Evolutionary conservation across 2,888 invertebrate species (phyloP).

Genomic region (Eupithecia centaureata): DNA sequence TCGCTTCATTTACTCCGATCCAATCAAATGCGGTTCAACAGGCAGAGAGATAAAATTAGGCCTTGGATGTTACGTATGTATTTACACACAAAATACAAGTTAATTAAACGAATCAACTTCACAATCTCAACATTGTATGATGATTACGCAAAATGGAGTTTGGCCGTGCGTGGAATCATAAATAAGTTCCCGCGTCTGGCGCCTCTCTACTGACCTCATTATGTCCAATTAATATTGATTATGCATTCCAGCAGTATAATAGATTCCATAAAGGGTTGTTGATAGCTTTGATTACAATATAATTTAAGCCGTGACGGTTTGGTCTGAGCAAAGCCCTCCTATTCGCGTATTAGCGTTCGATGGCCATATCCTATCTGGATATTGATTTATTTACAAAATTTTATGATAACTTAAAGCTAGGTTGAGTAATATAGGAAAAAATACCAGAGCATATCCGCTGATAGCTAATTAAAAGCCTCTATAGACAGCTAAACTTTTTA

Average conservation of each 20-base stretch:
- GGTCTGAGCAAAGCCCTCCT: background rate
- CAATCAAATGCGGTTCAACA: background rate
- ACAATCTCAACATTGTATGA: constrained; percentile 14
- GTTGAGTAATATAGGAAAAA: too few species aligned
- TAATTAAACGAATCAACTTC: constrained; percentile 7
- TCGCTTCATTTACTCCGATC: background rate
- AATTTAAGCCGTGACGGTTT: background rate
- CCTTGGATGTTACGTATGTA: constrained; percentile 3
- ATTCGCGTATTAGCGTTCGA: too few species aligned
- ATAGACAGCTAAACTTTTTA: too few species aligned
- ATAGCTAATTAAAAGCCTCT: too few species aligned
- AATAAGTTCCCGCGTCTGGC: constrained; percentile 28
- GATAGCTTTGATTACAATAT: background rate
- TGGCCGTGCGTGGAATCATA: constrained; percentile 27
- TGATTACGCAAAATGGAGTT: constrained; percentile 32
- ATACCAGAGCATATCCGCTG: too few species aligned
- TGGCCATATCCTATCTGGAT: too few species aligned
- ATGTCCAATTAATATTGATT: constrained; percentile 34
- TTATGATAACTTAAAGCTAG: too few species aligned
- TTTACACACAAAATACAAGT: background rate
- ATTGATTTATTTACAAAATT: too few species aligned
- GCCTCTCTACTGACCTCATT: constrained; percentile 34
- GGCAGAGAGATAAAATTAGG: background rate
- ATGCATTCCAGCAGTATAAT: constrained; percentile 27
- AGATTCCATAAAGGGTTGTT: constrained; percentile 22